Evolutionary conservation across 2,888 invertebrate species (phyloP).

Genomic region (Dicranocentrus wangi): DNA sequence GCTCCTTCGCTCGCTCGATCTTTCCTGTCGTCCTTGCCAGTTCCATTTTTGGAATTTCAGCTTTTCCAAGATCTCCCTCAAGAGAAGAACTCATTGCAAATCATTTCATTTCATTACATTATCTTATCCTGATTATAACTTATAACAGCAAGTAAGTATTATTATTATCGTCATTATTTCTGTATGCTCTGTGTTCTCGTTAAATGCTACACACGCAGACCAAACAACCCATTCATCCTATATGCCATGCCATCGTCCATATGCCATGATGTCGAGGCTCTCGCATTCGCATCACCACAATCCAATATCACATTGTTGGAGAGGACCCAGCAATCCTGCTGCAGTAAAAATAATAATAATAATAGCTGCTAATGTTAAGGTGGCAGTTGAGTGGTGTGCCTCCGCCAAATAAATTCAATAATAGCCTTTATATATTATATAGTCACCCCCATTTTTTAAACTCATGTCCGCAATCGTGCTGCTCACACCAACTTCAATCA

Average conservation of each 20-base stretch:
- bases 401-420: constrained; percentile 52
- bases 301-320: too few species aligned
- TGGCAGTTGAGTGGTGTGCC: too few species aligned
- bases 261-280: too few species aligned
- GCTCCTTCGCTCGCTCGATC: constrained; percentile 32
- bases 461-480: constrained; percentile 49
- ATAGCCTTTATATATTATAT: constrained; percentile 24
- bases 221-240: background rate
- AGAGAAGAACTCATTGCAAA: constrained; percentile 59
- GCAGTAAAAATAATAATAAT: background rate
- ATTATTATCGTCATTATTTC: constrained; percentile 59
- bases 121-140: constrained; percentile 59
- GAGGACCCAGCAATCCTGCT: too few species aligned
- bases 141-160: constrained; percentile 53
- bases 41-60: constrained; percentile 69
- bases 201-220: constrained; percentile 26
- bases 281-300: too few species aligned
- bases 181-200: constrained; percentile 41
- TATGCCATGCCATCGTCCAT: background rate
- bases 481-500: constrained; percentile 49
- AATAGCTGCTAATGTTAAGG: constrained; percentile 36
- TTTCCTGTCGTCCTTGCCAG: constrained; percentile 68
- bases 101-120: constrained; percentile 61
- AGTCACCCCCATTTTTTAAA: background rate
- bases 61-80: constrained; percentile 69